These are phyloP conservation scores for Anolis sagrei DNA, from an alignment of 2,113 vertebrate species.

Conservation along the genomic window DNA sequence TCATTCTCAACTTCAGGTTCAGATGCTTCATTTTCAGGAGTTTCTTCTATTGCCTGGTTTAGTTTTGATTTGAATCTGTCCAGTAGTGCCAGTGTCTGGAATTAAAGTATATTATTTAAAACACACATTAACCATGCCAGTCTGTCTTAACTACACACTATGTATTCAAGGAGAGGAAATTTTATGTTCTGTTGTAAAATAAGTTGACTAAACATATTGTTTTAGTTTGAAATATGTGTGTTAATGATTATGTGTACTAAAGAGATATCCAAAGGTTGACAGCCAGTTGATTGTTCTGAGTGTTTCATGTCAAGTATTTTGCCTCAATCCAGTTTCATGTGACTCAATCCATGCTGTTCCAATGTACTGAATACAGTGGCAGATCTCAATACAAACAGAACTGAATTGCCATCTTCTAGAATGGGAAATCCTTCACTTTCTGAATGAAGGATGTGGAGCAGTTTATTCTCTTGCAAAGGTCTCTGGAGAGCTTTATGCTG, in stretches of 20 bases:
- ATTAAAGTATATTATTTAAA: slow-evolving; percentile 48
- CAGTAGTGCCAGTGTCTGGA: slow-evolving; percentile 90
- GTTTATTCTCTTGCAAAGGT: not conserved
- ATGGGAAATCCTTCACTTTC: not conserved
- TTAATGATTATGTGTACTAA: not conserved
- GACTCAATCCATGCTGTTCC: not conserved
- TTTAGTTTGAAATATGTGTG: not conserved
- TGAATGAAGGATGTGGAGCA: not conserved
- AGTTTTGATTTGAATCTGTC: slow-evolving; percentile 92
- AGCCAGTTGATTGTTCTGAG: not conserved
- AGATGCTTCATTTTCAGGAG: slow-evolving; percentile 82
- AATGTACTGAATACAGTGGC: not conserved
- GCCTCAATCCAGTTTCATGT: not conserved
- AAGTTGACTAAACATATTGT: not conserved
- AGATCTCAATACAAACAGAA: not conserved
- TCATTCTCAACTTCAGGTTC: slow-evolving; percentile 89
- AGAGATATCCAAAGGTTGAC: not conserved
- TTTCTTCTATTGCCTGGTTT: slow-evolving; percentile 90
- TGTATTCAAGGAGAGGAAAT: not conserved
- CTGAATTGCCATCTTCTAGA: not conserved
- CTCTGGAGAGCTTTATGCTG: not conserved
- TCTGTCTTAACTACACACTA: not conserved
- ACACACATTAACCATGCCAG: not conserved
- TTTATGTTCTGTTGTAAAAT: not conserved
- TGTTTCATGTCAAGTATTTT: not conserved